Conservation (phyloP, 2,113 vertebrate species). For the Anoplopoma fimbria region DNA sequence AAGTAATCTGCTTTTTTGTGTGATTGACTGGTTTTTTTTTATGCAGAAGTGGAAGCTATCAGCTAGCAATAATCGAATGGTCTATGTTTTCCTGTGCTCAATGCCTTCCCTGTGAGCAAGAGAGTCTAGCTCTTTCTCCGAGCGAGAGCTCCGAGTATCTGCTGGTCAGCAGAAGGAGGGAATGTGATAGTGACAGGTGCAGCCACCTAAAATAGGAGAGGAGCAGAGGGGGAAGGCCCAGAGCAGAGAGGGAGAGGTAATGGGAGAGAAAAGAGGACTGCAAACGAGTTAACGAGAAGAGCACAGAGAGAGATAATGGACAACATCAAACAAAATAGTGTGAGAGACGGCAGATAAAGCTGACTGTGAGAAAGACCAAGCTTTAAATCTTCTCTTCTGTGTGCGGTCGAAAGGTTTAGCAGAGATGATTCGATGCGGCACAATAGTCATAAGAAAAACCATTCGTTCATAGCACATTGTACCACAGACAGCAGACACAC, state of each 20-base stretch:
- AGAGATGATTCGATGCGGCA: not conserved
- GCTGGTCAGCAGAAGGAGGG: slow-evolving; percentile 84
- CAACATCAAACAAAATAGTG: not conserved
- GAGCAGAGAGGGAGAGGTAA: slow-evolving; percentile 22
- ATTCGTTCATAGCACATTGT: not conserved
- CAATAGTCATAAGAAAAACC: not conserved
- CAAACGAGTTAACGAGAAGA: slow-evolving; percentile 10
- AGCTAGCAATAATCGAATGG: not conserved
- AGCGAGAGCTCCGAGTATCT: slow-evolving; percentile 77
- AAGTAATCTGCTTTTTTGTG: not conserved
- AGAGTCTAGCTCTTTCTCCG: slow-evolving; percentile 53
- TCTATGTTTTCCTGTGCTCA: not conserved
- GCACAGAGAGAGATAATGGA: not conserved
- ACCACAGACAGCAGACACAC: not conserved
- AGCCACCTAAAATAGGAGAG: slow-evolving; percentile 81
- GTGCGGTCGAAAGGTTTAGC: slow-evolving; percentile 14
- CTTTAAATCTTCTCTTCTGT: not conserved
- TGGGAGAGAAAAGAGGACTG: slow-evolving; percentile 6
- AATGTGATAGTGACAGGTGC: slow-evolving; percentile 88
- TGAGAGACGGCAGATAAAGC: not conserved
- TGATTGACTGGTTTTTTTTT: not conserved
- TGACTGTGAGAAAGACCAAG: not conserved
- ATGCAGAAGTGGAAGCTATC: not conserved
- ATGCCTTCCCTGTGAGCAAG: slow-evolving; percentile 7
- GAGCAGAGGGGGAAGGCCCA: slow-evolving; percentile 57